Conservation (phyloP, 2,888 invertebrate species). For the Sarcophaga carnaria region DNA sequence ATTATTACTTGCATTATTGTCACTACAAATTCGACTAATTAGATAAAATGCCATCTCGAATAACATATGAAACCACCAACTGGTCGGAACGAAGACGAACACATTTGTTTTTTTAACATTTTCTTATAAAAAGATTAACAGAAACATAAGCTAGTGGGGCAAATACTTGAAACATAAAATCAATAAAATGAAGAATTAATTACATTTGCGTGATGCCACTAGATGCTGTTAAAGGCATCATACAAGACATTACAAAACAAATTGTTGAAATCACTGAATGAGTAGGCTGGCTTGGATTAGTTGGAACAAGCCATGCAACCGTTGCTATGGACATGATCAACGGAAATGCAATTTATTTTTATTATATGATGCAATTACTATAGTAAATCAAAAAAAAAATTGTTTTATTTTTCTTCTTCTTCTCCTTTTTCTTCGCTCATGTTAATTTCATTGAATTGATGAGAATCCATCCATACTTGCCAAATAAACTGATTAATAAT, state of each 20-base stretch:
- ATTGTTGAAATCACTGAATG: neutral
- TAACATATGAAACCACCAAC: neutral
- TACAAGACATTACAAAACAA: neutral
- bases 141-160: neutral
- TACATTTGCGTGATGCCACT: conserved; percentile 36
- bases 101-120: neutral
- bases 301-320: neutral
- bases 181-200: conserved; percentile 41
- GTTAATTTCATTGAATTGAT: too few species aligned
- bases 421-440: too few species aligned
- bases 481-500: conserved; percentile 35
- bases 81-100: neutral
- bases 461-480: neutral
- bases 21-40: neutral
- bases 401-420: too few species aligned
- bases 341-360: conserved; percentile 15
- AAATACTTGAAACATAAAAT: conserved; percentile 26
- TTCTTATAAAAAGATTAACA: neutral
- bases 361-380: conserved; percentile 11
- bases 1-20: too few species aligned
- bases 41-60: neutral
- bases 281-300: neutral
- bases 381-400: neutral
- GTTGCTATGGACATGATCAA: too few species aligned
- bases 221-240: neutral